phyloP scores from a whole-genome alignment of 2,797 vertebrate species.

The Oryzias sinensis region DNA sequence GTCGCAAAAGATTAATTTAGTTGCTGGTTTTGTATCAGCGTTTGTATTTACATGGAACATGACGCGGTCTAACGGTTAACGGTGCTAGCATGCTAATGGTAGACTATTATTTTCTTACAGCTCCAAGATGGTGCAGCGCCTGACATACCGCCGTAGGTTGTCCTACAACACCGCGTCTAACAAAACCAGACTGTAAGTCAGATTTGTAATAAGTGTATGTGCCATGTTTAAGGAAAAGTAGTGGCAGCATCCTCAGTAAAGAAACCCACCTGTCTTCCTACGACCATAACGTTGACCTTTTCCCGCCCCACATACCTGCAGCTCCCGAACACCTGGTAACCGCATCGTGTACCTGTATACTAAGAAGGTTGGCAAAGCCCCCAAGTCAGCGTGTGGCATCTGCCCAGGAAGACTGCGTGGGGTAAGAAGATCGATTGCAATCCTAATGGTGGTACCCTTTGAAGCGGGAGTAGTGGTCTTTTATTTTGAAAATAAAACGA shows the following conservation, averaged over 20 bases:
- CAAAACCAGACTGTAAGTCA: slow-evolving; percentile 96
- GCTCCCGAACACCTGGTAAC: slow-evolving; percentile 97
- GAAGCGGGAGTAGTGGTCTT: neutral
- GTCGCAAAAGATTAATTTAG: too few species aligned
- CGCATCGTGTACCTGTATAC: slow-evolving; percentile 98
- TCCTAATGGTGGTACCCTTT: neutral
- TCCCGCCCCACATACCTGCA: slow-evolving; percentile 37
- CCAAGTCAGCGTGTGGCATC: slow-evolving; percentile 96
- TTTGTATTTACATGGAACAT: too few species aligned
- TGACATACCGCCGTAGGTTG: slow-evolving; percentile 98
- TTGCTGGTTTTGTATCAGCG: too few species aligned
- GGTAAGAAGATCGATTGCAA: slow-evolving; percentile 77
- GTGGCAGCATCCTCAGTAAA: neutral
- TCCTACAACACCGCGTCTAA: slow-evolving; percentile 99
- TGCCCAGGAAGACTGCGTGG: slow-evolving; percentile 95
- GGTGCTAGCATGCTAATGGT: neutral
- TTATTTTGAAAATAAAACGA: too few species aligned
- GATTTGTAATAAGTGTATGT: neutral
- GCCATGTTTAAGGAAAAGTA: too few species aligned
- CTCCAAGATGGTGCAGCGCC: slow-evolving; percentile 93
- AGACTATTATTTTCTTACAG: slow-evolving; percentile 19
- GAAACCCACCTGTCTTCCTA: neutral
- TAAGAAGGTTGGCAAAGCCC: slow-evolving; percentile 97
- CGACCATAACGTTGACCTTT: neutral
- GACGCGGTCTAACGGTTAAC: neutral